A percentile compares a stretch with the other conserved stretches of the same genome.
Conservation (phyloP, 2,888 invertebrate species). For the Gastrophysa polygoni region DNA sequence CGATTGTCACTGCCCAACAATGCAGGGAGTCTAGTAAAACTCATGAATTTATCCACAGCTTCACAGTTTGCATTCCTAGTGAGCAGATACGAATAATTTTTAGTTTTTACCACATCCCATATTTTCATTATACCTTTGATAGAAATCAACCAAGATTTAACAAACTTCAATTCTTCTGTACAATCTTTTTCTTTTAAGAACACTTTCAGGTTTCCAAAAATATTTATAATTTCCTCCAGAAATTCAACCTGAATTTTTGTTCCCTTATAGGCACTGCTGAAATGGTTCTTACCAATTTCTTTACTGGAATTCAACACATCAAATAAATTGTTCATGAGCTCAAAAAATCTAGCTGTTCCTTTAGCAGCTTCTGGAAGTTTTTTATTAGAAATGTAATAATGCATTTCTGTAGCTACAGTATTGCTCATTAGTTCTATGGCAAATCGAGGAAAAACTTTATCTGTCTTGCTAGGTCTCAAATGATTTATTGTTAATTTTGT, state of each 20-base stretch:
- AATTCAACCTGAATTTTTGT: constrained; percentile 15
- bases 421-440: constrained; percentile 21
- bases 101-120: constrained; percentile 17
- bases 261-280: constrained; percentile 14
- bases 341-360: constrained; percentile 19
- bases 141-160: constrained; percentile 19
- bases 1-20: background rate
- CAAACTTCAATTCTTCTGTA: constrained; percentile 18
- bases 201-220: constrained; percentile 10
- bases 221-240: background rate
- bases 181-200: constrained; percentile 9
- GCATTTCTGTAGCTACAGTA: constrained; percentile 19
- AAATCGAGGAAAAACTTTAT: constrained; percentile 3
- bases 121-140: constrained; percentile 19
- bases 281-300: constrained; percentile 8
- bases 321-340: constrained; percentile 16
- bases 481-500: constrained; percentile 16
- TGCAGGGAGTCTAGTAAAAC: background rate
- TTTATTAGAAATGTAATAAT: constrained; percentile 1
- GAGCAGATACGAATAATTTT: constrained; percentile 1
- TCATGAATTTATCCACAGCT: constrained; percentile 15
- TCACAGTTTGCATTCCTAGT: constrained; percentile 17
- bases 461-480: constrained; percentile 7
- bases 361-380: constrained; percentile 6
- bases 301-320: constrained; percentile 16